Base-by-base conservation (phyloP, 2,797 vertebrate genomes). In the Sphenopsis melanotis region DNA sequence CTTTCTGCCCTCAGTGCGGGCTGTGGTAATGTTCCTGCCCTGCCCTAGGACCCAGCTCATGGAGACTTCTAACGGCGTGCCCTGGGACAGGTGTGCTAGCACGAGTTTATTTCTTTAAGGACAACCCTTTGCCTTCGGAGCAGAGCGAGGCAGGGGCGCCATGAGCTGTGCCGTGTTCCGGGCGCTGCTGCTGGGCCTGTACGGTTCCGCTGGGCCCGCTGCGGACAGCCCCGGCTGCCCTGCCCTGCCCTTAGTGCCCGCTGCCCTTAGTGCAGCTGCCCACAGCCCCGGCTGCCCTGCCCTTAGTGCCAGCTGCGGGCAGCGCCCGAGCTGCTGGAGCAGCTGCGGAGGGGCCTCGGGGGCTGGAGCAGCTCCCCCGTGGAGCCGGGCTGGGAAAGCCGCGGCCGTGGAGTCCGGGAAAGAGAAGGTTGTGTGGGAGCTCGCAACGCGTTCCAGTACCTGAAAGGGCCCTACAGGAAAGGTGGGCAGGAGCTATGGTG, bases 361-460 rank as follows among this genome's bases (percentile, higher is more conserved):
- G 7, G 0, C 22, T 4, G 59, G 12, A 29, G 50, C 32, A 15
- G 2, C 21, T 32, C 8, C 18, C 32, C 9, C 1, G 0, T 1
- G 9, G 2, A 6, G 6, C 27, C 39, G 8, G 47, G 29, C 72
- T 9, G 72, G 21, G 41, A 22, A 9, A 32, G 14, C 0, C 10
- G 37, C 21, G 27, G 27, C 17, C 20, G 5, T 11, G 8, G 53
- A 12, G 22, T 23, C 53, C 3, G 47, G n/a, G 34, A 15, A 24
- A 14, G 8, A 7, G 30, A 47, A 55, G 18, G 23, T 4, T 29
- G 32, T 21, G 50, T 4, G 50, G n/a, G 17, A 59, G 13, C 29
- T 30, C n/a, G 12, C 23, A 26, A 13, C 11, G 14, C 15, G 3
- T 11, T 10, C 34, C 57, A 26, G 26, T 5, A 17, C 17, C 36